Percentiles rank a stretch among this genome's conserved stretches.
Evolutionary conservation across 2,888 invertebrate genomes (phyloP).

Genomic region (Polydrusus tereticollis): DNA sequence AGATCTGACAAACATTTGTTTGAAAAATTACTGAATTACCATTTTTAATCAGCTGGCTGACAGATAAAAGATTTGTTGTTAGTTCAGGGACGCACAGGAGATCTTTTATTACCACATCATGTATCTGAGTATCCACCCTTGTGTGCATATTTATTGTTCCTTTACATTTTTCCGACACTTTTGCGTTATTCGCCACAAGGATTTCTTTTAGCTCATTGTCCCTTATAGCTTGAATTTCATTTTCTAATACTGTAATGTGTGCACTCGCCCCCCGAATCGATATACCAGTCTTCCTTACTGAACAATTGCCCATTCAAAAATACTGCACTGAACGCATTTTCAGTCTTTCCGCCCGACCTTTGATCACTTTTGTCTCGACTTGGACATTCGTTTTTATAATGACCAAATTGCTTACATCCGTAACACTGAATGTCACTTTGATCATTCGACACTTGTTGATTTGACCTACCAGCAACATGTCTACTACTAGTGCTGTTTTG

Average conservation of each 20-base stretch:
- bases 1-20: background rate
- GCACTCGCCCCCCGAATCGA: slow-evolving; percentile 31
- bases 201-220: slow-evolving; percentile 10
- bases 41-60: background rate
- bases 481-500: too few species aligned
- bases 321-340: slow-evolving; percentile 9
- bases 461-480: too few species aligned
- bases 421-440: slow-evolving; percentile 11
- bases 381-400: slow-evolving; percentile 26
- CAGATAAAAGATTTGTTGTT: too few species aligned
- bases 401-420: background rate
- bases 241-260: slow-evolving; percentile 2
- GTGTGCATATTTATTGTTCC: slow-evolving; percentile 10
- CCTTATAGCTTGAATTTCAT: background rate
- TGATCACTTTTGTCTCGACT: background rate
- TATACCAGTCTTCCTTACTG: slow-evolving; percentile 17
- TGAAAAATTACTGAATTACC: background rate
- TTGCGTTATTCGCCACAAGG: slow-evolving; percentile 13
- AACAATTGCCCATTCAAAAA: slow-evolving; percentile 26
- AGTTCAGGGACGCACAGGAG: too few species aligned
- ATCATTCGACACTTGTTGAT: background rate
- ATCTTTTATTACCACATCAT: background rate
- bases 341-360: background rate
- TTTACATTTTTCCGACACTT: slow-evolving; percentile 1
- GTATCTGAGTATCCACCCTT: background rate